Percentiles rank a stretch among this genome's conserved stretches.
These are phyloP conservation scores for Hippolais icterina DNA, from an alignment of 2,113 vertebrate genomes.

Conservation along the genomic window DNA sequence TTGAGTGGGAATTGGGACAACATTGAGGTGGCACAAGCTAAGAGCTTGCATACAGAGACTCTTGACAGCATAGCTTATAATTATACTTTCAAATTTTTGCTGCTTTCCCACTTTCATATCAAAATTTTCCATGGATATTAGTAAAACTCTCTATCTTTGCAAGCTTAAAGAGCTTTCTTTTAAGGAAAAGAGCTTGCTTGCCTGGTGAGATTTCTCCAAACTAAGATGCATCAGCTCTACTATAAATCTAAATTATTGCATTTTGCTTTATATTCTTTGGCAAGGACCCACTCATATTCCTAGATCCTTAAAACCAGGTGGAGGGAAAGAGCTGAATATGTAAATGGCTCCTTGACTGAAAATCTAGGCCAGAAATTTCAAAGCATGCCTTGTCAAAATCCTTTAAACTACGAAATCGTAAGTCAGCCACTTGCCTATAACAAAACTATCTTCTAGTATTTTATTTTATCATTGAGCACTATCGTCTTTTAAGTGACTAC, in stretches of 20 bases:
- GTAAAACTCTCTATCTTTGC: background rate
- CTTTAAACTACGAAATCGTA: conserved; percentile 27
- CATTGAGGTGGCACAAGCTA: background rate
- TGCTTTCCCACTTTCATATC: conserved; percentile 7
- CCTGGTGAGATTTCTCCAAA: conserved; percentile 24
- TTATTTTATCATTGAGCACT: conserved; percentile 42
- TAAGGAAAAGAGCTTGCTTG: conserved; percentile 30
- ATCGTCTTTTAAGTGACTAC: conserved; percentile 54
- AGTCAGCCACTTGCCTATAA: conserved; percentile 20
- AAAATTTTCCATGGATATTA: conserved; percentile 32
- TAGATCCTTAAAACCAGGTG: conserved; percentile 6
- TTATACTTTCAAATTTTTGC: conserved; percentile 39
- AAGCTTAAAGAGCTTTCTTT: conserved; percentile 41
- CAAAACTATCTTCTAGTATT: conserved; percentile 51
- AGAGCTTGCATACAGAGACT: background rate
- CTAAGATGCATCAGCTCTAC: conserved; percentile 23
- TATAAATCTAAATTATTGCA: conserved; percentile 36
- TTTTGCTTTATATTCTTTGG: conserved; percentile 30
- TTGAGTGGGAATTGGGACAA: background rate
- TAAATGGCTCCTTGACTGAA: conserved; percentile 18
- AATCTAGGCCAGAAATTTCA: conserved; percentile 57
- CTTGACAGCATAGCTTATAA: background rate
- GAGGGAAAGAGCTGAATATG: background rate
- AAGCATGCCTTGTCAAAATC: conserved; percentile 34
- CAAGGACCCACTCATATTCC: background rate